Evolutionary conservation across 2,888 invertebrate species (phyloP), one percentile per base, ranked within the genome.

Genomic region (Allophyes oxyacanthae): DNA sequence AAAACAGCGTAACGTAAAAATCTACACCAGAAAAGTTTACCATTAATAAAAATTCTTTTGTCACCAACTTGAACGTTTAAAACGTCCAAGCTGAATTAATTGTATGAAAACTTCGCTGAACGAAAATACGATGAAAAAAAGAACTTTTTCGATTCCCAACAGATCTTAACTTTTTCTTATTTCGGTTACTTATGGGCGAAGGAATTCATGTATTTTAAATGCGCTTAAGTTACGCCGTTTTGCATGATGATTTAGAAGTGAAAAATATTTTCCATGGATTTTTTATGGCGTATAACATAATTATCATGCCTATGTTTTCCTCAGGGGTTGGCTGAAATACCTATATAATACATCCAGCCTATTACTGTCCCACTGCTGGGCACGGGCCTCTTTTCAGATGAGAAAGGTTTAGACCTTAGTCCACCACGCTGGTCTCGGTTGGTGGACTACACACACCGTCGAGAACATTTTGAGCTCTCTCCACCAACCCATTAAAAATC

Each of bases 71-170:
- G 10, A 49, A 40, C 41, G 20, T 75, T 72, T 64, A 36, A 52
- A 52, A 54, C 45, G 52, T 72, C 30, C 41, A 38, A 6, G 10
- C 50, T 32, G 48, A 64, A 64, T 64, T 67, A 64, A 72, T 72
- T 60, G 64, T 38, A 67, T 45, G n/a, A 5, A 53, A 72, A 55
- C 42, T 52, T 61, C 30, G 34, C 44, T 28, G 20, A 28, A 28
- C 26, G 43, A 56, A 59, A 64, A 65, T 63, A 55, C 61, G 51
- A 61, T 42, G 50, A 41, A 51, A 55, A 42, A 56, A 59, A 49
- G 15, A 72, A 77, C 53, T 75, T 77, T 77, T 77, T 70, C 70
- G 49, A 79, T 75, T 70, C 57, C 61, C 56, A 34, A 50, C 61
- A 59, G 62, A 60, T 65, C 36, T 36, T 45, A 70, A 69, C 64